Evolutionary conservation across 2,113 vertebrate species (phyloP), one percentile per base, ranked within the genome.

Genomic region (Ammodytes marinus): DNA sequence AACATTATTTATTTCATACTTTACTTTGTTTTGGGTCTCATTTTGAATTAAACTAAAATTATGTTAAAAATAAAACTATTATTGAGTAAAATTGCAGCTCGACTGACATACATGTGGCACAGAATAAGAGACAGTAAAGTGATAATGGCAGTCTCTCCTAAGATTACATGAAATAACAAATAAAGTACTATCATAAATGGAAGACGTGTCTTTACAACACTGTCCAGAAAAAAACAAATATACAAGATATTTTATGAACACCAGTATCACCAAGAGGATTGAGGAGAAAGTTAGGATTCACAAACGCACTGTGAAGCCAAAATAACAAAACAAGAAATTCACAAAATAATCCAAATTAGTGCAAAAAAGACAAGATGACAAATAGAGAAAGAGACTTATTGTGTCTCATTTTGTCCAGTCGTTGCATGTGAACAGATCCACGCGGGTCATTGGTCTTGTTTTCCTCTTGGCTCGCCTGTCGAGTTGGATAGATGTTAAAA

Each of bases 381-480:
- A 69, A 83, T 17, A 86, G 55, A 79, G 68, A 66, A 68, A 76
- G 59, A 85, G 79, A 90, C 79, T 87, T 80, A n/a, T 66, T 55
- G 53, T 81, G 50, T 85, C 72, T 87, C 11, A 66, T 83, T 86
- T 88, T 90, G 84, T 87, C 54, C 72, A 73, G 81, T 89, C 76
- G 81, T 84, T 76, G 82, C 91, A 86, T 90, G 86, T 82, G 89
- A 94, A 88, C 82, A 45, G 82, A 94, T 94, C 90, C 87, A 80
- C 91, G 83, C 75, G 91, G 94, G 94, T 96, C 95, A 94, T 90
- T 89, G 93, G 90, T 90, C 91, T 92, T 93, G 79, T 89, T 93
- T 27, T 91, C 93, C 91, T 88, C 86, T 85, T 81, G 88, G 92
- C 91, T 90, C 77, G 84, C 86, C 93, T 96, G 95, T 96, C 95